Evolutionary conservation across 2,888 invertebrate species (phyloP), one percentile per base, ranked within the genome.

Genomic region (Caenorhabditis sp.): DNA sequence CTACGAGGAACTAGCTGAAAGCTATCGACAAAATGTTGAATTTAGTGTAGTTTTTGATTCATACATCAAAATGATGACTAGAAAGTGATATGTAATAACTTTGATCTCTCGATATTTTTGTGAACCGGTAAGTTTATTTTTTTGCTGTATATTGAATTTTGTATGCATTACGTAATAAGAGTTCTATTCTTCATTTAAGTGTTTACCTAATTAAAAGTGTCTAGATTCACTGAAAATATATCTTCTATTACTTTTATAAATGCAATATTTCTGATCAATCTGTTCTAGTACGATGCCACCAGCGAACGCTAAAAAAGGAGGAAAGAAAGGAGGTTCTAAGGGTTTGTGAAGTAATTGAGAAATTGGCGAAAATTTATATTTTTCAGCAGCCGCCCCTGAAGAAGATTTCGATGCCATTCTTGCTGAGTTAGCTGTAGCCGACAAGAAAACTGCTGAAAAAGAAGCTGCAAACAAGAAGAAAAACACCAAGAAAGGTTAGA

Each of bases 361-460:
- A 36, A 36, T 36, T 36, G 36, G 12, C 36, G 36, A 36, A 36
- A 36, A 36, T 36, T 36, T 43, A 14, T 43, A 19, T 19, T 31
- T 14, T 26, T 51, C 62, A 61, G 49, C 66, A 58, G 68, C 68
- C 17, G 69, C 65, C 21, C 64, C 63, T 60, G 79, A 83, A 8
- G 86, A 86, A 51, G 83, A 86, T 64, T 77, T 86, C 27, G 86
- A 86, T 62, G 83, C 84, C 5, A 83, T 86, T 66, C 72, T 86
- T 24, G 81, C 80, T 10, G 83, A 86, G 63, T 67, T 87, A 55
- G 81, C 81, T 14, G 36, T 79, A 4, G 80, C 72, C 51, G 82
- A 83, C 57, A 66, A 78, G 67, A 76, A 74, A 21, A 43, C 43
- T 10, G 43, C 43, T 0, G 74, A 76, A 59, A 83, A 83, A 64